Conservation (phyloP, 2,888 invertebrate genomes). For the Cantharis lateralis region DNA sequence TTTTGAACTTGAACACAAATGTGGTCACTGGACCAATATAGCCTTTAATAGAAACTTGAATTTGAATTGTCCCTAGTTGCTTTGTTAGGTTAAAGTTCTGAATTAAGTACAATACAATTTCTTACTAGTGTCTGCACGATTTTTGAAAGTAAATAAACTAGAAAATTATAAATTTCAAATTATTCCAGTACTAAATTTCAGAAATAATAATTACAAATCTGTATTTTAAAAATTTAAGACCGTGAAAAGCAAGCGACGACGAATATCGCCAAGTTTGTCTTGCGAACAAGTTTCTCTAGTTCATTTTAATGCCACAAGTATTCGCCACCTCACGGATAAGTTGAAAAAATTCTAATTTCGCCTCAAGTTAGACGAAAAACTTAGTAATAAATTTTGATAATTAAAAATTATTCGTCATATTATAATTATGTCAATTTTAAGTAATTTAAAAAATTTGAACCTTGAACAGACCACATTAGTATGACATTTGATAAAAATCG, state of each 20-base stretch:
- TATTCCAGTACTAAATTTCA: neutral
- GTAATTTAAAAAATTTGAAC: neutral
- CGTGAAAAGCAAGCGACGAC: too few relatives aligned
- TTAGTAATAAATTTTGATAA: neutral
- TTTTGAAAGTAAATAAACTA: neutral
- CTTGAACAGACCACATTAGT: neutral
- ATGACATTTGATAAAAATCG: neutral
- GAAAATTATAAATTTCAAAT: neutral
- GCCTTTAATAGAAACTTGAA: conserved; percentile 28
- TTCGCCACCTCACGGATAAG: conserved; percentile 36
- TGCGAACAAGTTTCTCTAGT: conserved; percentile 14
- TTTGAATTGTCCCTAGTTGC: conserved; percentile 27
- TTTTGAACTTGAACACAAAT: conserved; percentile 29
- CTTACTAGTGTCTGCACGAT: neutral
- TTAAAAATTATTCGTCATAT: neutral
- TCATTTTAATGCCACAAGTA: conserved; percentile 26
- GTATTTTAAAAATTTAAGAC: neutral
- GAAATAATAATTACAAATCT: neutral
- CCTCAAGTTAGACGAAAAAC: neutral
- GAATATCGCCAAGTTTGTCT: neutral
- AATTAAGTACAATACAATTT: conserved; percentile 5
- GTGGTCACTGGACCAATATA: conserved; percentile 28
- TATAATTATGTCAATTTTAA: neutral
- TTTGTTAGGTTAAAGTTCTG: conserved; percentile 7
- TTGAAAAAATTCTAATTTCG: neutral